Evolutionary conservation across 2,888 invertebrate species (phyloP).

Genomic region (Nemoura dubitans): DNA sequence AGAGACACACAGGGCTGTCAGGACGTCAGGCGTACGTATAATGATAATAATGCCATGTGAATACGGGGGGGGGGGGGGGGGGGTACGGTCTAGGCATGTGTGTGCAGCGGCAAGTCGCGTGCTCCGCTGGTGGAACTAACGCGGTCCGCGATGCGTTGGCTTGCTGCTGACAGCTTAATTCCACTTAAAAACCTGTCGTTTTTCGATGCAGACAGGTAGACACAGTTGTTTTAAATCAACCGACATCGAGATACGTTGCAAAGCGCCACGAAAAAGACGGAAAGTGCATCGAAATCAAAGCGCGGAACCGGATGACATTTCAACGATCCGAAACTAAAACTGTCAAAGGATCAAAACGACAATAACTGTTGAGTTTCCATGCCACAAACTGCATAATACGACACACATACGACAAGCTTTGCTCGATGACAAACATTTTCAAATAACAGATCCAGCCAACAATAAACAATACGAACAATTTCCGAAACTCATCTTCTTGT

Average conservation of each 20-base stretch:
- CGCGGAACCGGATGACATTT: neutral
- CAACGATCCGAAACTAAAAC: neutral
- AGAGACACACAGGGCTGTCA: neutral
- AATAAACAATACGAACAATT: too few species aligned
- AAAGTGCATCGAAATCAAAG: neutral
- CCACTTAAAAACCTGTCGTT: neutral
- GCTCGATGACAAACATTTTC: too few species aligned
- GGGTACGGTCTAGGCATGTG: neutral
- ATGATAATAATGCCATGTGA: constrained; percentile 21
- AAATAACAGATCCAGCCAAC: too few species aligned
- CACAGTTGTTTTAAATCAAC: neutral
- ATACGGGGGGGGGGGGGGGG: neutral
- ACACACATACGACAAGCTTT: too few species aligned
- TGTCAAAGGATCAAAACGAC: too few species aligned
- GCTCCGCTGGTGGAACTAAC: neutral
- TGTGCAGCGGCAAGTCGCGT: neutral
- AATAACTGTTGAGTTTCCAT: too few species aligned
- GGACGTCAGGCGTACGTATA: neutral
- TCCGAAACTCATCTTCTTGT: neutral
- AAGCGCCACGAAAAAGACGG: neutral
- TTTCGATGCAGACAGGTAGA: neutral
- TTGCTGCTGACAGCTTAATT: neutral
- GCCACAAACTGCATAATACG: too few species aligned
- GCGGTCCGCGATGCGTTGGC: neutral
- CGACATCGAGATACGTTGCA: neutral